These are phyloP conservation scores for Drosophila mettleri DNA, from an alignment of 2,888 invertebrate species.

Conservation along the genomic window DNA sequence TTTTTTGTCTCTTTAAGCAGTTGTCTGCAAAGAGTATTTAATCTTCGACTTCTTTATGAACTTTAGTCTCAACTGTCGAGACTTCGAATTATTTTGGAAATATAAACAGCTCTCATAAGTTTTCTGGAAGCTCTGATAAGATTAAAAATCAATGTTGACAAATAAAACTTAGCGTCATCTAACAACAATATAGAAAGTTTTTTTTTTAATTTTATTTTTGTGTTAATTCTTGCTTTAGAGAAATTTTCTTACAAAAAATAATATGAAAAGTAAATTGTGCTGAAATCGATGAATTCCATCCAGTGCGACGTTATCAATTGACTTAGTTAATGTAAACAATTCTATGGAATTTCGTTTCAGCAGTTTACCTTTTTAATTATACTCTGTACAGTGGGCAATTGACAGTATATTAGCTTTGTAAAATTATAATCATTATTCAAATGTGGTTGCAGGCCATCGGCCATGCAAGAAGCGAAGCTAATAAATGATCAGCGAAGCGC, in stretches of 20 bases:
- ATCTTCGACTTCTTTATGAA: background rate
- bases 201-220: slow-evolving; percentile 4
- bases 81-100: slow-evolving; percentile 6
- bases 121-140: slow-evolving; percentile 47
- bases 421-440: background rate
- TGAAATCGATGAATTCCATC: slow-evolving; percentile 11
- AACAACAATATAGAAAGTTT: slow-evolving; percentile 30
- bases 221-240: slow-evolving; percentile 4
- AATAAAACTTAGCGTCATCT: slow-evolving; percentile 35
- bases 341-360: slow-evolving; percentile 45
- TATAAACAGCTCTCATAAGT: slow-evolving; percentile 28
- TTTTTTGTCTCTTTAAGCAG: background rate
- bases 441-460: too few relatives aligned
- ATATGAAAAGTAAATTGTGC: too few relatives aligned
- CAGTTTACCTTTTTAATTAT: slow-evolving; percentile 22
- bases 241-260: background rate
- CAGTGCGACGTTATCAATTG: slow-evolving; percentile 44
- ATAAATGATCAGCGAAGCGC: background rate
- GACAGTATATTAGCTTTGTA: background rate
- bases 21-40: background rate
- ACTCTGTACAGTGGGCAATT: background rate
- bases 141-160: slow-evolving; percentile 42
- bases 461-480: background rate
- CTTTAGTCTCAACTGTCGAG: slow-evolving; percentile 15
- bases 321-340: slow-evolving; percentile 34